These are phyloP conservation scores for Perizoma affinitatum DNA, from an alignment of 2,888 invertebrate genomes.

Conservation along the genomic window DNA sequence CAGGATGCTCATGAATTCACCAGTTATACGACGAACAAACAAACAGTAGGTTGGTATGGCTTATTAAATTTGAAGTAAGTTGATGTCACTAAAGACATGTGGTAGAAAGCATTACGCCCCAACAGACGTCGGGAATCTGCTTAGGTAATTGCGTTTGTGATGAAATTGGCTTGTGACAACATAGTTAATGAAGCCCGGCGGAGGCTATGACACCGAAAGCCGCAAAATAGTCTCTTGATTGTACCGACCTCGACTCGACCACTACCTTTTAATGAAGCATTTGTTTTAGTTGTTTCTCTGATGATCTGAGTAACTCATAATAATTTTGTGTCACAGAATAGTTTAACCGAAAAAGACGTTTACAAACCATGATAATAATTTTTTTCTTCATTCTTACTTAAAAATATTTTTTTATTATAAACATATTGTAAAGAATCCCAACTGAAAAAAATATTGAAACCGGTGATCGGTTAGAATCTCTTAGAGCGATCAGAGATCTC, in stretches of 20 bases:
- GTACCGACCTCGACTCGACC: not conserved
- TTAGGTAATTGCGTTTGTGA: slow-evolving; percentile 8
- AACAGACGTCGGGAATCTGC: slow-evolving; percentile 1
- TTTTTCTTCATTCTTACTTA: too few species aligned
- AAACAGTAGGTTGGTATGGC: not conserved
- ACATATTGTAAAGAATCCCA: too few species aligned
- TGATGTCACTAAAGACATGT: not conserved
- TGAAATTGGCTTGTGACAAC: slow-evolving; percentile 11
- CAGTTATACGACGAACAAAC: too few species aligned
- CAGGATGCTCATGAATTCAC: too few species aligned
- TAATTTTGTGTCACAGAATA: too few species aligned
- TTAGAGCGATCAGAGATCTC: too few species aligned
- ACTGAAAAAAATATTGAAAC: too few species aligned
- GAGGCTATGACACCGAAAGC: slow-evolving; percentile 3
- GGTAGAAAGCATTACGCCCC: not conserved
- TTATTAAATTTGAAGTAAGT: not conserved
- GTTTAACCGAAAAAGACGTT: too few species aligned
- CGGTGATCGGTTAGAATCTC: too few species aligned
- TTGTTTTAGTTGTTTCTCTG: not conserved
- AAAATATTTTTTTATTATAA: too few species aligned
- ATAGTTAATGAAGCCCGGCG: slow-evolving; percentile 10
- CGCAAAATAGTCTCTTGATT: slow-evolving; percentile 7
- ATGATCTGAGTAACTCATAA: too few species aligned
- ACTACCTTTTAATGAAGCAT: slow-evolving; percentile 3
- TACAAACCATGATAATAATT: too few species aligned